Evolutionary conservation across 2,113 vertebrate species (phyloP).

Genomic region (Illadopsis cleaveri): DNA sequence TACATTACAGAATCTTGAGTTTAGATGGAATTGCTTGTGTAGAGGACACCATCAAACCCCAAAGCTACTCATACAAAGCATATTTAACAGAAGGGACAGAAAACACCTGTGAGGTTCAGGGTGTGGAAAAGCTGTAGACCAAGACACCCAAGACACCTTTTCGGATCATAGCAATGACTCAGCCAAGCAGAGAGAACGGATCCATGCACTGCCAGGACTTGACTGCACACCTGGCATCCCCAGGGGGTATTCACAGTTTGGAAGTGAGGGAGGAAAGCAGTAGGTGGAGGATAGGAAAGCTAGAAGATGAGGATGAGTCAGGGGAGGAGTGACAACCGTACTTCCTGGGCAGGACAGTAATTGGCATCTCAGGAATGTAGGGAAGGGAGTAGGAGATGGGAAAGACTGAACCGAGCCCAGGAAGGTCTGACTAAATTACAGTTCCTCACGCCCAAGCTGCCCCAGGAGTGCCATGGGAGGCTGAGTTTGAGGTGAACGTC

Average conservation of each 20-base stretch:
- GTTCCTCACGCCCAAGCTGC: not conserved
- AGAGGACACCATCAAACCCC: not conserved
- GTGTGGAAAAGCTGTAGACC: not conserved
- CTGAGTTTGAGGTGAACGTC: not conserved
- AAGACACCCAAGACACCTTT: not conserved
- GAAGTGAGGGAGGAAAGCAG: not conserved
- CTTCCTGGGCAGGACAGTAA: conserved; percentile 50
- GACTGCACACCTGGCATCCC: not conserved
- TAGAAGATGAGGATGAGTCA: not conserved
- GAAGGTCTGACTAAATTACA: not conserved
- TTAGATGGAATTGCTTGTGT: not conserved
- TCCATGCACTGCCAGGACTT: not conserved
- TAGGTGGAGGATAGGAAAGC: not conserved
- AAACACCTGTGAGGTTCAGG: not conserved
- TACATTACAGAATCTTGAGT: not conserved
- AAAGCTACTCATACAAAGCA: not conserved
- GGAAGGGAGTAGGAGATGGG: not conserved
- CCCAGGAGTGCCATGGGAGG: not conserved
- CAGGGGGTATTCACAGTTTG: not conserved
- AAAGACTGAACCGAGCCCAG: not conserved
- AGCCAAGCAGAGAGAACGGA: not conserved
- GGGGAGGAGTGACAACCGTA: not conserved
- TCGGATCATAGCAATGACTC: not conserved
- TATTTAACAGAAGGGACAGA: not conserved
- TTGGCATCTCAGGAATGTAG: not conserved